Conservation (phyloP, 35 echinoderm and acorn worm genomes). For the Diadema setosum region DNA sequence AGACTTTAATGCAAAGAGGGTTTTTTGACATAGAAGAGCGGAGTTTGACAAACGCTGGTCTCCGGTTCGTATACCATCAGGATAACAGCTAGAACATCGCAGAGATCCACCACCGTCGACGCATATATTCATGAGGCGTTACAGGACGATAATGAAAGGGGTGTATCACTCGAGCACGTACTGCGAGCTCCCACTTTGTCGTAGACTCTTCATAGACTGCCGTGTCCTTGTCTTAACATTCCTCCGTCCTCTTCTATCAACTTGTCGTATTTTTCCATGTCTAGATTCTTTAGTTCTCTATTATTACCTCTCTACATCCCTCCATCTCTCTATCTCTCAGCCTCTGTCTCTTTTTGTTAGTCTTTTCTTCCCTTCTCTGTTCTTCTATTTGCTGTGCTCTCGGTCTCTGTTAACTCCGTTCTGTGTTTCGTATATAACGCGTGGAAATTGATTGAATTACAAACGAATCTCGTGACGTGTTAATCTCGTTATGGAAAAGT, state of each 20-base stretch:
- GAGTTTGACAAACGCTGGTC: too few relatives aligned
- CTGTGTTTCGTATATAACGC: background rate
- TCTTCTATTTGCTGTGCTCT: background rate
- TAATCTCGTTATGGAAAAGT: background rate
- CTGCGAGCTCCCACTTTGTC: too few relatives aligned
- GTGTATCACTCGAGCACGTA: too few relatives aligned
- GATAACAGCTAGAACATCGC: too few relatives aligned
- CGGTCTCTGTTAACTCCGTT: background rate
- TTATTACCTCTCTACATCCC: background rate
- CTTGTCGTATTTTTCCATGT: background rate
- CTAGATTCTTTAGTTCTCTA: background rate
- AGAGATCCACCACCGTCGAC: too few relatives aligned
- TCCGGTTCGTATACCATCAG: too few relatives aligned
- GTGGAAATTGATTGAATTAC: conserved; percentile 1
- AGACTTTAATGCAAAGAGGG: too few relatives aligned
- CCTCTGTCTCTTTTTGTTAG: background rate
- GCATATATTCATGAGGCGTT: too few relatives aligned
- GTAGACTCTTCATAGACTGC: too few relatives aligned
- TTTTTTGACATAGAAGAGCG: too few relatives aligned
- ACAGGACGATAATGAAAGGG: too few relatives aligned
- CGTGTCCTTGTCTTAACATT: background rate
- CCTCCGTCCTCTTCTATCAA: background rate
- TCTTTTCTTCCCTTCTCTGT: background rate
- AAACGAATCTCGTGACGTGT: background rate
- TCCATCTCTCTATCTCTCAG: background rate